A percentile compares a stretch with the other conserved stretches of the same genome.
phyloP scores from a whole-genome alignment of 37 sponge, comb jelly and placozoan species.

The Halisarca cf. caerulea region DNA sequence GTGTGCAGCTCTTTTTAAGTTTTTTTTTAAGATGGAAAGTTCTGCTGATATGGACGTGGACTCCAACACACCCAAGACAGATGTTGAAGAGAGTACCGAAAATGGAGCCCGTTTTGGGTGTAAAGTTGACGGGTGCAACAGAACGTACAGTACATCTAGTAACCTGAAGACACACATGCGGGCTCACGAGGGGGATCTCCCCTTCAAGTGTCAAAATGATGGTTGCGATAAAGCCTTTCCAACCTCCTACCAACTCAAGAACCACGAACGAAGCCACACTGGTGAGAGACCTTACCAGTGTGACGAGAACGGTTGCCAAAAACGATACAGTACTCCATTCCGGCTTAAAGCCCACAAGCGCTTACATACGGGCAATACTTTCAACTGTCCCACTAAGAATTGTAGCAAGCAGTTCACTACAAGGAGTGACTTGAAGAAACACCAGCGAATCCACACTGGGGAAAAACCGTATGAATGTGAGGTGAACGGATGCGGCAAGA shows the following conservation, averaged over 20 bases:
- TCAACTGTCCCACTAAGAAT: slow-evolving; percentile 60
- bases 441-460: slow-evolving; percentile 77
- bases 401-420: slow-evolving; percentile 86
- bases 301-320: slow-evolving; percentile 68
- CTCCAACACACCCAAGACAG: neutral
- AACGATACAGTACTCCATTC: slow-evolving; percentile 76
- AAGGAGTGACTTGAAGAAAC: slow-evolving; percentile 82
- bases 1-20: too few species aligned
- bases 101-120: slow-evolving; percentile 51
- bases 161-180: slow-evolving; percentile 81
- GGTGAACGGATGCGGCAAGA: slow-evolving; percentile 62
- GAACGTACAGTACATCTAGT: slow-evolving; percentile 65
- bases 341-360: slow-evolving; percentile 82
- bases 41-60: neutral
- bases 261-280: slow-evolving; percentile 78
- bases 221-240: slow-evolving; percentile 85
- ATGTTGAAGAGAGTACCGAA: neutral
- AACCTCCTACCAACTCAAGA: slow-evolving; percentile 80
- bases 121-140: slow-evolving; percentile 71
- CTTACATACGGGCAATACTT: slow-evolving; percentile 84
- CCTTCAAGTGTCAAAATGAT: slow-evolving; percentile 66
- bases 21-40: too few species aligned
- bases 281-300: slow-evolving; percentile 84
- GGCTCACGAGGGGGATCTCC: slow-evolving; percentile 70
- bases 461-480: slow-evolving; percentile 74